These are phyloP conservation scores for Takifugu flavidus DNA, from an alignment of 2,113 vertebrate genomes.

Conservation along the genomic window DNA sequence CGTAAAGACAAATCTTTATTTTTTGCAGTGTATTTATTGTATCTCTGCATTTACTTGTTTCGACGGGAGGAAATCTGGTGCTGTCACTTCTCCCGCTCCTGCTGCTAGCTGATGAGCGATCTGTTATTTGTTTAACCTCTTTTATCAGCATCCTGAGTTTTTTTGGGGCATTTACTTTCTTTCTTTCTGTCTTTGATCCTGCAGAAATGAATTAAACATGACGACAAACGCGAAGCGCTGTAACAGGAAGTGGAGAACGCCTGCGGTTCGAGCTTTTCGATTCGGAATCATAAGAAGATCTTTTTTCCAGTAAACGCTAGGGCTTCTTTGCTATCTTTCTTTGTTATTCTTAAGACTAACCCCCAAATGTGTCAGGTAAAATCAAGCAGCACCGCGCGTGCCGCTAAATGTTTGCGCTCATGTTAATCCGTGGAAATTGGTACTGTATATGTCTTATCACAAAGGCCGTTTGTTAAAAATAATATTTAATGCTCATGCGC, in stretches of 20 bases:
- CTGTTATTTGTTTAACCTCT: too few species aligned
- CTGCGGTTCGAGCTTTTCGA: background rate
- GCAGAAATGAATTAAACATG: slow-evolving; percentile 9
- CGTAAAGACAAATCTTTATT: too few species aligned
- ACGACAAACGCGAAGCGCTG: slow-evolving; percentile 7
- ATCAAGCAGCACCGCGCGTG: slow-evolving; percentile 28
- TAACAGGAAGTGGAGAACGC: slow-evolving; percentile 7
- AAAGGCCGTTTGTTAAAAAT: slow-evolving; percentile 38
- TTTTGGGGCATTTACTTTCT: background rate
- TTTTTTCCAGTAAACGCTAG: background rate
- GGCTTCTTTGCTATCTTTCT: too few species aligned
- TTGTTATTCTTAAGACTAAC: background rate
- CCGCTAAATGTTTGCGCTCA: slow-evolving; percentile 30
- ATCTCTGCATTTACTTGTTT: too few species aligned
- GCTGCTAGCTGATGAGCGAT: too few species aligned
- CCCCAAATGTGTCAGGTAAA: slow-evolving; percentile 53
- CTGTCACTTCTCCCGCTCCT: too few species aligned
- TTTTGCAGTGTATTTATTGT: too few species aligned
- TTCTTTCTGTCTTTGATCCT: slow-evolving; percentile 3
- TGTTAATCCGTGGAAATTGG: slow-evolving; percentile 64
- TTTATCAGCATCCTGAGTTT: too few species aligned
- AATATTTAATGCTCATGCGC: slow-evolving; percentile 1
- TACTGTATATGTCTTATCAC: slow-evolving; percentile 53
- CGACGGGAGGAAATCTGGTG: too few species aligned
- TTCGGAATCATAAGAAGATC: slow-evolving; percentile 11